Base-by-base conservation (phyloP, 2,888 invertebrate species). In the Temnothorax unifasciatus region DNA sequence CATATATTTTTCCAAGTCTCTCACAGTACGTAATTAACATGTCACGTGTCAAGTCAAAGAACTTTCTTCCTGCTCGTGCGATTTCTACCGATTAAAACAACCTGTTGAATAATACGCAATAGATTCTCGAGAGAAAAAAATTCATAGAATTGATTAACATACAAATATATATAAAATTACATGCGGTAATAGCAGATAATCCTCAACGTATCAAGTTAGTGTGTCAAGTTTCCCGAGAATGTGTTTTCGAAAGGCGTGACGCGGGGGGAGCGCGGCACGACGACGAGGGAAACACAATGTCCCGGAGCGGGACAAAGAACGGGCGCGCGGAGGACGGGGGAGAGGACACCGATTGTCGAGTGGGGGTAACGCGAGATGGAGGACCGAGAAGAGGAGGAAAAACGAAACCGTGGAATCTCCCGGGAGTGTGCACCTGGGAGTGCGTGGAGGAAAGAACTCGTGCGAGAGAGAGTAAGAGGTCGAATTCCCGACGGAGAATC, bases 391-490 rank as follows among this genome's bases (percentile, higher is more conserved):
- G 21, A 47, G 44, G 18, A 69, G n/a, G n/a, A n/a, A n/a, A 73
- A 73, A 71, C 71, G 41, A 29, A 63, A 47, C 21, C 44, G 79
- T 47, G 68, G 83, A 64, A 84, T 86, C 50, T 50, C 77, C 29
- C 29, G 29, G 3, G 63, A 41, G 61, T 66, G 61, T 66, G 57
- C 77, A 83, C 69, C 83, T 82, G 79, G 82, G 25, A 9, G 66
- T 0, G 74, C 21, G 25, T 94, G 95, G 95, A 95, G 95, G 95
- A 95, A 95, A 95, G 96, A 95, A 95, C 38, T 11, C 54, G 54
- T 2, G 44, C 54, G 54, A 2, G 44, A 61, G 50, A 69, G 75
- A 61, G 47, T 13, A 38, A 25, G 59, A 79, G 75, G 54, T 69
- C 75, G 76, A 81, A 84, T 84, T 87, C 84, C 54, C 69, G 76